Percentiles rank a stretch among this genome's conserved stretches.
phyloP scores from a whole-genome alignment of 2,113 vertebrate species.

The Noctilio leporinus region DNA sequence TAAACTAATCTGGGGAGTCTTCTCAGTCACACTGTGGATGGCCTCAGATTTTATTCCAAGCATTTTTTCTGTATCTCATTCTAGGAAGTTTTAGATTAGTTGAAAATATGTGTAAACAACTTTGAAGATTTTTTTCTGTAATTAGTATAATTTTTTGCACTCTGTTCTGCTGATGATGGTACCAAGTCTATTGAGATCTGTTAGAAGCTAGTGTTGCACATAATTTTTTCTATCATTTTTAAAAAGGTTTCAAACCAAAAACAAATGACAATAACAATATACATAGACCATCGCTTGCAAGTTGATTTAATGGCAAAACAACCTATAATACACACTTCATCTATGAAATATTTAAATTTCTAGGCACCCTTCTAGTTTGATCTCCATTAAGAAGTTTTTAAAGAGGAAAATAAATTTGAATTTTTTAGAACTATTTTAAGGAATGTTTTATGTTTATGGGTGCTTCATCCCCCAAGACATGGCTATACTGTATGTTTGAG shows the following conservation, averaged over 20 bases:
- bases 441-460: neutral
- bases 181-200: conserved; percentile 50
- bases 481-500: neutral
- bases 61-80: conserved; percentile 71
- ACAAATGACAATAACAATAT: neutral
- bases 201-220: conserved; percentile 6
- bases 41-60: conserved; percentile 67
- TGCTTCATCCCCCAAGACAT: neutral
- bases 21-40: conserved; percentile 36
- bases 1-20: neutral
- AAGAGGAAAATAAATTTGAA: neutral
- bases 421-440: neutral
- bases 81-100: conserved; percentile 72
- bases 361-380: neutral
- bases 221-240: neutral
- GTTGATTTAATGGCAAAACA: neutral
- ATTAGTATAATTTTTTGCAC: conserved; percentile 66
- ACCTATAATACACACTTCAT: neutral
- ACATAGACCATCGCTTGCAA: neutral
- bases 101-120: conserved; percentile 72
- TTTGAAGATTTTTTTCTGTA: conserved; percentile 60
- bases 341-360: neutral
- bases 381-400: neutral
- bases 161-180: conserved; percentile 43
- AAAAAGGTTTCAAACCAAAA: conserved; percentile 15